phyloP scores from a whole-genome alignment of 1,140 invertebrate species.

The Apis cerana region DNA sequence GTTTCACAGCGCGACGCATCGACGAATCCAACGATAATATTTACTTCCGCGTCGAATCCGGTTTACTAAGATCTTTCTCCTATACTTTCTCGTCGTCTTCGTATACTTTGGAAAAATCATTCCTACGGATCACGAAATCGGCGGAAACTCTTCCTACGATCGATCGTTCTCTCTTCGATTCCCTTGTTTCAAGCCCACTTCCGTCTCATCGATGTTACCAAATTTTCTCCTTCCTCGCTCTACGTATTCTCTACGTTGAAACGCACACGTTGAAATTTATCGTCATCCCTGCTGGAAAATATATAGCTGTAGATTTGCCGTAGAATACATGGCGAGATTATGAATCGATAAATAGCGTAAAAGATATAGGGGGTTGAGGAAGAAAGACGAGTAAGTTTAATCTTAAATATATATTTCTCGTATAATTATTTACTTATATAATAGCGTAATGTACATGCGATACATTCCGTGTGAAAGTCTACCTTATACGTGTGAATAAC shows the following conservation, averaged over 20 bases:
- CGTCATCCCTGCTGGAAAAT: too few species aligned
- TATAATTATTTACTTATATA: neutral
- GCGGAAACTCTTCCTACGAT: constrained; percentile 15
- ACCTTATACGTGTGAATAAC: neutral
- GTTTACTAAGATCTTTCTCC: constrained; percentile 15
- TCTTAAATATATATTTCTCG: too few species aligned
- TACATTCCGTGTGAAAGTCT: too few species aligned
- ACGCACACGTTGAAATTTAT: too few species aligned
- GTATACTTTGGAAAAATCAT: neutral
- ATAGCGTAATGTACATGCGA: neutral
- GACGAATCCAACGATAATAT: constrained; percentile 14
- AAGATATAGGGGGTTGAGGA: too few species aligned
- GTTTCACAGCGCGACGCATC: neutral
- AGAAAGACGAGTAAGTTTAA: too few species aligned
- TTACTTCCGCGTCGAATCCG: constrained; percentile 4
- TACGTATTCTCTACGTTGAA: too few species aligned
- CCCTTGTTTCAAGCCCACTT: neutral
- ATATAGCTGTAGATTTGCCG: too few species aligned
- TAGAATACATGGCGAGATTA: too few species aligned
- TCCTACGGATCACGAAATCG: constrained; percentile 5
- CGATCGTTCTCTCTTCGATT: neutral
- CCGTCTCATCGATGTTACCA: neutral
- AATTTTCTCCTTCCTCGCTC: too few species aligned
- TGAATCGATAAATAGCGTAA: too few species aligned
- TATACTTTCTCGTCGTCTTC: neutral